Base-by-base conservation (phyloP, 2,888 invertebrate species). In the Acronicta alni region DNA sequence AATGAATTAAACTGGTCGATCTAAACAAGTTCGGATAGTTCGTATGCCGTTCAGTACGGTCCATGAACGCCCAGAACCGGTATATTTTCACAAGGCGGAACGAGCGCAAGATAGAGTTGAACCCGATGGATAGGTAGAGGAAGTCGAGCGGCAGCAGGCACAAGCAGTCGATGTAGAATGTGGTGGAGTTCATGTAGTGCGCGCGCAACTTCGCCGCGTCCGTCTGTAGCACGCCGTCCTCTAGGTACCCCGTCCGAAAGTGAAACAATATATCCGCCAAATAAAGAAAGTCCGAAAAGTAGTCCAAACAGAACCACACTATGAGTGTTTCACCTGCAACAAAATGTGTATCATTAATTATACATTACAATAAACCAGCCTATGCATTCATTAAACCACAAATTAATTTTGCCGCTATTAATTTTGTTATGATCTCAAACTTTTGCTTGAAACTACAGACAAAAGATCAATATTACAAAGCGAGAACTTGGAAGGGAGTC, bases 1-100 rank as follows among this genome's bases (percentile, higher is more conserved):
- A 99, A 95, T 99, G 99, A 93, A 98, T 97, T 91, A 98, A 96
- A 92, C 98, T 97, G 83, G 97, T 97, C 83, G 98, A 98, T 87
- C 97, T 96, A 95, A 98, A 98, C 85, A 99, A 96, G 95, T 99
- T 99, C 75, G 99, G 99, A 95, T 99, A 99, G 95, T 99, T 99
- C 81, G 99, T 99, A 90, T 99, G 99, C 72, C 99, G 96, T 93
- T 99, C 99, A 58, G 99, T 99, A 80, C 99, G 96, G 95, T 99
- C 99, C 97, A 99, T 97, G 93, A 99, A 99, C 83, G 98, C 98
- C 99, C 99, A 99, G 93, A 99, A 99, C 80, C 99, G 96, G 94
- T 99, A 99, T 88, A 99, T 98, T 93, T 99, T 99, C 81, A 99
- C 98, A 86, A 99, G 96, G 71, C 99, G 97, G 95, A 99, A 99